Percentiles rank a stretch among this genome's conserved stretches.
Evolutionary conservation across 2,888 invertebrate genomes (phyloP).

Genomic region (Leptura quadrifasciata): DNA sequence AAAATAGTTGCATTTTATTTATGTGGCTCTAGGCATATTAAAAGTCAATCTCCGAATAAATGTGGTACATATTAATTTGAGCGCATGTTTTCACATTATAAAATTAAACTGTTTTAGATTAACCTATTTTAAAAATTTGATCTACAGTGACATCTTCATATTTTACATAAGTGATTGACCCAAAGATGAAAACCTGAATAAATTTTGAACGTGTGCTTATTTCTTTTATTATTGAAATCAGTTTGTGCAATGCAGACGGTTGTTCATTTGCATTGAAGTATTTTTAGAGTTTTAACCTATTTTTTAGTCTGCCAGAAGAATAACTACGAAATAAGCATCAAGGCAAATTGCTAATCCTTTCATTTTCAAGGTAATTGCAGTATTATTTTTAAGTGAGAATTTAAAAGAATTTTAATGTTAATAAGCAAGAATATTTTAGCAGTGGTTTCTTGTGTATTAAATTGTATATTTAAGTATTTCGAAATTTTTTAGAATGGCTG

Average conservation of each 20-base stretch:
- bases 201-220: constrained; percentile 11
- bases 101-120: background rate
- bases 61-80: background rate
- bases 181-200: constrained; percentile 16
- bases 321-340: constrained; percentile 47
- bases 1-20: too few species aligned
- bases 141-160: background rate
- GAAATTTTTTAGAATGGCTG: too few species aligned
- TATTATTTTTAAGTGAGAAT: constrained; percentile 12
- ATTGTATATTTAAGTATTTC: too few species aligned
- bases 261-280: constrained; percentile 56
- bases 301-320: constrained; percentile 57
- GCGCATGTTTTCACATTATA: background rate
- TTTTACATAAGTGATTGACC: constrained; percentile 33
- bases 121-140: constrained; percentile 15
- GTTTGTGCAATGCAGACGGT: constrained; percentile 51
- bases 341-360: constrained; percentile 47
- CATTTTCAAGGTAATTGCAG: constrained; percentile 42
- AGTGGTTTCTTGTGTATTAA: too few species aligned
- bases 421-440: too few species aligned
- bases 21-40: too few species aligned
- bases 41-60: background rate
- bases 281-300: constrained; percentile 59
- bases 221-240: constrained; percentile 55
- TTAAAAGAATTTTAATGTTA: background rate